A percentile compares a stretch with the other conserved stretches of the same genome.
phyloP scores from a whole-genome alignment of 2,888 invertebrate species.

The Labia minor region DNA sequence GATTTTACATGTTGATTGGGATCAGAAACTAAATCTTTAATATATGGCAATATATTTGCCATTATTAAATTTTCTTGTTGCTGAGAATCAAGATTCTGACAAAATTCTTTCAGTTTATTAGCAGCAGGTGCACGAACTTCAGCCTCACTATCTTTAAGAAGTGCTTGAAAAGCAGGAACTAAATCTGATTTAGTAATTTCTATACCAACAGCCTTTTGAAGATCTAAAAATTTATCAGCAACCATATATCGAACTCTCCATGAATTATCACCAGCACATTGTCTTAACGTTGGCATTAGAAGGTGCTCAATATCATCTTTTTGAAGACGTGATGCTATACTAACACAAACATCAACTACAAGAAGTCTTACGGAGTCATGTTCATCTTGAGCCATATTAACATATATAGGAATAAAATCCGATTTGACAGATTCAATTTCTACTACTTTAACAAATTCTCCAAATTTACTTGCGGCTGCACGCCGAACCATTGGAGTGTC shows the following conservation, averaged over 20 bases:
- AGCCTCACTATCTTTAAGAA: slow-evolving; percentile 94
- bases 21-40: slow-evolving; percentile 93
- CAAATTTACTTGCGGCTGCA: slow-evolving; percentile 93
- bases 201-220: slow-evolving; percentile 92
- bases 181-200: slow-evolving; percentile 91
- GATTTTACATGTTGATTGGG: slow-evolving; percentile 99
- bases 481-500: slow-evolving; percentile 99
- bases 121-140: slow-evolving; percentile 97
- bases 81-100: slow-evolving; percentile 79
- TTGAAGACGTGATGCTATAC: slow-evolving; percentile 74
- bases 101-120: slow-evolving; percentile 88
- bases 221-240: slow-evolving; percentile 72
- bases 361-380: slow-evolving; percentile 95
- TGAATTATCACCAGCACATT: slow-evolving; percentile 73
- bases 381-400: slow-evolving; percentile 88
- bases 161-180: slow-evolving; percentile 81
- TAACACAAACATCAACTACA: slow-evolving; percentile 94
- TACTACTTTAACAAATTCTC: slow-evolving; percentile 94
- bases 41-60: slow-evolving; percentile 89
- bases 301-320: slow-evolving; percentile 80
- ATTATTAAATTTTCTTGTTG: slow-evolving; percentile 90
- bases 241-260: slow-evolving; percentile 84
- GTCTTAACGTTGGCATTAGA: slow-evolving; percentile 89
- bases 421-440: slow-evolving; percentile 92
- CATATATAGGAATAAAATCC: slow-evolving; percentile 94